Conservation (phyloP, 1,140 invertebrate species). For the Trichonephila clavipes region DNA sequence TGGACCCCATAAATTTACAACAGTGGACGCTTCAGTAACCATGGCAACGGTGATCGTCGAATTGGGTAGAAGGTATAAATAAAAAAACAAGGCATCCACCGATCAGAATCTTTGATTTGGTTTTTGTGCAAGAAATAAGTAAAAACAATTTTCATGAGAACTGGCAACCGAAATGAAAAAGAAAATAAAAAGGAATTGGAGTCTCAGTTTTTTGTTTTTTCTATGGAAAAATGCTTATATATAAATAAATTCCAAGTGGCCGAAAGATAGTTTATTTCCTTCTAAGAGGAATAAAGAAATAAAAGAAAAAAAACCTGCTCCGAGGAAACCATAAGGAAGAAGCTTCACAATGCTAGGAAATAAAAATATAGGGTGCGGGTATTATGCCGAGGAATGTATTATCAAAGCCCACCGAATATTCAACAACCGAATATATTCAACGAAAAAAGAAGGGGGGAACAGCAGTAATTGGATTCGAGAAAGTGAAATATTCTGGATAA, state of each 20-base stretch:
- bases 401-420: conserved; percentile 21
- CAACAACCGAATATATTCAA: not conserved
- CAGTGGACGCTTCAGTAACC: conserved; percentile 45
- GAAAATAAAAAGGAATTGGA: not conserved
- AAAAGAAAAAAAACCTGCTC: not conserved
- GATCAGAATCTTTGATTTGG: not conserved
- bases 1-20: conserved; percentile 41
- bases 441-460: not conserved
- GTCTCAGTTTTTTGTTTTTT: conserved; percentile 22
- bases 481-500: conserved; percentile 29
- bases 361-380: conserved; percentile 26
- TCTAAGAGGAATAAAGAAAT: not conserved
- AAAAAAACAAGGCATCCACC: conserved; percentile 11
- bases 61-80: conserved; percentile 38
- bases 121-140: conserved; percentile 7
- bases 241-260: conserved; percentile 27
- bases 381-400: not conserved
- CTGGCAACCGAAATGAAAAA: not conserved
- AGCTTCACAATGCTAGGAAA: conserved; percentile 7
- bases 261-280: conserved; percentile 3
- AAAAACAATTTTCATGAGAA: conserved; percentile 31
- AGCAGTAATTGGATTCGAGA: not conserved
- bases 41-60: not conserved
- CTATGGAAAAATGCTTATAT: conserved; percentile 34
- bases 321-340: conserved; percentile 49